Percentiles rank a stretch among this genome's conserved stretches.
Evolutionary conservation across 2,113 vertebrate species (phyloP).

Genomic region (Rhynchomys soricoides): DNA sequence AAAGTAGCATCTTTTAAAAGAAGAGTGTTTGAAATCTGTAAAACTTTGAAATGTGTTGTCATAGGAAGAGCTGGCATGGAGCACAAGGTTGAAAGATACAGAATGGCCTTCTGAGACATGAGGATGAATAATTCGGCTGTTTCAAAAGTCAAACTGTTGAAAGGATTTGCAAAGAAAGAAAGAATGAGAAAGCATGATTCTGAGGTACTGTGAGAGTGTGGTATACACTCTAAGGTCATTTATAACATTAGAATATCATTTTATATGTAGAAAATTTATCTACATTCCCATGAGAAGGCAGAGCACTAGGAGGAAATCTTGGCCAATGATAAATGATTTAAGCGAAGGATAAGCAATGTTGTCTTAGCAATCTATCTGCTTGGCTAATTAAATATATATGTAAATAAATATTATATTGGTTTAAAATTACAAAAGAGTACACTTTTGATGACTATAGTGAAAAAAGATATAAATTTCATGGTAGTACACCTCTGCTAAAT

Average conservation of each 20-base stretch:
- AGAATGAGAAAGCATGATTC: background rate
- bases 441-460: background rate
- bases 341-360: background rate
- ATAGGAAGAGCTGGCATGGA: background rate
- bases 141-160: background rate
- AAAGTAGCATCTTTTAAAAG: background rate
- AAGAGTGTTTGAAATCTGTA: background rate
- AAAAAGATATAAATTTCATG: constrained; percentile 1
- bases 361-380: background rate
- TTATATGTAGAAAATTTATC: background rate
- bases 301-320: background rate
- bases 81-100: background rate
- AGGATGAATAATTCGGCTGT: background rate
- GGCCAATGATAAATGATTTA: background rate
- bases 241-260: background rate
- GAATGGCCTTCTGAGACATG: background rate
- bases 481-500: background rate
- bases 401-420: constrained; percentile 50
- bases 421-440: constrained; percentile 18
- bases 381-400: constrained; percentile 36
- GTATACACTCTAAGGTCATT: background rate
- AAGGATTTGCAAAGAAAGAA: background rate
- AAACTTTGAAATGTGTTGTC: background rate
- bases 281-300: background rate
- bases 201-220: background rate